Percentiles rank a stretch among this genome's conserved stretches.
These are phyloP conservation scores for Cheirogaleus medius DNA, from an alignment of 2,113 vertebrate species.

Conservation along the genomic window DNA sequence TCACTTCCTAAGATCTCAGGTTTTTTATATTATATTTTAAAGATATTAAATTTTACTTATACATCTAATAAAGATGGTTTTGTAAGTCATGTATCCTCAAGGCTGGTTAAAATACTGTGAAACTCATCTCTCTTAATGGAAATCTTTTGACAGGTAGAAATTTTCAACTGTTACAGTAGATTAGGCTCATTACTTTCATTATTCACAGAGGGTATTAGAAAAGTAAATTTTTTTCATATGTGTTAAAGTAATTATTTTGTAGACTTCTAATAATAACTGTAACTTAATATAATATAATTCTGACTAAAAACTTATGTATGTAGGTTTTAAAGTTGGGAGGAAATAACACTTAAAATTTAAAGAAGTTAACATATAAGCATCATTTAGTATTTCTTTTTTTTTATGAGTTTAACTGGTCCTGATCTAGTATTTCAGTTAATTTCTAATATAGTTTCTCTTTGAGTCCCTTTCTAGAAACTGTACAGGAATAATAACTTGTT, in stretches of 20 bases:
- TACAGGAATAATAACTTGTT: background rate
- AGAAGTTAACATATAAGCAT: background rate
- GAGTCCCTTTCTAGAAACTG: background rate
- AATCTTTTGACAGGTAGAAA: background rate
- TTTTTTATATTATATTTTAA: background rate
- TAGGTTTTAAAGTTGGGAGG: background rate
- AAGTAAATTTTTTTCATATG: background rate
- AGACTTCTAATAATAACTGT: background rate
- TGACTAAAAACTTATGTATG: background rate
- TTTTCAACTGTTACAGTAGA: background rate
- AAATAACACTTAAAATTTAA: background rate
- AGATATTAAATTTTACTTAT: background rate
- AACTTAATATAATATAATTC: background rate
- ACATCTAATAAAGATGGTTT: background rate
- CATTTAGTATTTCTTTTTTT: background rate
- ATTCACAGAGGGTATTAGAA: background rate
- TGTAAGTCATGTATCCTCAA: background rate
- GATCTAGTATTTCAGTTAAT: background rate
- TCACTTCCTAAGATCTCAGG: background rate
- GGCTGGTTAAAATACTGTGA: background rate
- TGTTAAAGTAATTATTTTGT: background rate
- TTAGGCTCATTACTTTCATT: conserved; percentile 33
- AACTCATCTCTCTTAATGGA: background rate
- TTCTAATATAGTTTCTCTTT: background rate
- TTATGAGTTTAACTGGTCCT: background rate